These are phyloP conservation scores for Monomorium pharaonis DNA, from an alignment of 1,140 invertebrate genomes.

Conservation along the genomic window DNA sequence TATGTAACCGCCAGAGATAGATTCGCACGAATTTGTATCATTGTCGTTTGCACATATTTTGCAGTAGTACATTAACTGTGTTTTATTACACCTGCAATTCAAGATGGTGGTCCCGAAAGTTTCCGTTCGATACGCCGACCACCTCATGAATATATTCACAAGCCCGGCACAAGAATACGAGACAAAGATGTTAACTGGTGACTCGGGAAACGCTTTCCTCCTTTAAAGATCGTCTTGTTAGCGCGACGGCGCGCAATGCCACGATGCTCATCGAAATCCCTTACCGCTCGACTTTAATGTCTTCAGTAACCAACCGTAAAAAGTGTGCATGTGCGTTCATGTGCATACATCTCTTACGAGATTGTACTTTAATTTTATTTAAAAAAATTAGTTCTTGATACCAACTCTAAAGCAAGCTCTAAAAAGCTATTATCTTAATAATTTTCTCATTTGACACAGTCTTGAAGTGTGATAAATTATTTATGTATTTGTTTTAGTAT, in stretches of 20 bases:
- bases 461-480: not conserved
- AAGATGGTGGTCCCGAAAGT: constrained; percentile 58
- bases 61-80: not conserved
- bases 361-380: constrained; percentile 61
- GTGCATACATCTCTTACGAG: constrained; percentile 1
- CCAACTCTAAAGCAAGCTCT: constrained; percentile 56
- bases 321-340: constrained; percentile 52
- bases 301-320: constrained; percentile 71
- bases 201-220: constrained; percentile 81
- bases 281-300: constrained; percentile 74
- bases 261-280: constrained; percentile 74
- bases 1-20: not conserved
- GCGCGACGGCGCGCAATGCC: constrained; percentile 60
- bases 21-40: not conserved
- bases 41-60: not conserved
- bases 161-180: constrained; percentile 74
- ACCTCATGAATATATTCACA: constrained; percentile 82
- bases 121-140: constrained; percentile 73
- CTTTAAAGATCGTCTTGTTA: constrained; percentile 80
- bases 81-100: constrained; percentile 41
- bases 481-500: not conserved
- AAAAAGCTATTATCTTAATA: constrained; percentile 47
- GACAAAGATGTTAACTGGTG: constrained; percentile 82
- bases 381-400: constrained; percentile 62
- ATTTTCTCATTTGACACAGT: not conserved